Base-by-base conservation (phyloP, 2,113 vertebrate species). In the Octodon degus region DNA sequence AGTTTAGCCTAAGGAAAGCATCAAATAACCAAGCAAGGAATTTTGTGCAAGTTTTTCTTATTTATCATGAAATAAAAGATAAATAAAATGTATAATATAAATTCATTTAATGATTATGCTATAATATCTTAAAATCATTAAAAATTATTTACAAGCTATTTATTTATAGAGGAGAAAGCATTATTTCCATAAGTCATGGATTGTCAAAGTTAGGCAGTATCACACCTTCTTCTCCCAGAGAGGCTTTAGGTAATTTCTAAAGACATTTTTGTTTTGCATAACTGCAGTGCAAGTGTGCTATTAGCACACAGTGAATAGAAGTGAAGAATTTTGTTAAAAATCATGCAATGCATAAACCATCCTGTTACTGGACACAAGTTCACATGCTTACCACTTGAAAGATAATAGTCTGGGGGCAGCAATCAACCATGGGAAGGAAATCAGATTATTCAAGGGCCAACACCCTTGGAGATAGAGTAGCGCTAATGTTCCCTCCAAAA, bases 41-140 rank as follows among this genome's bases (percentile, higher is more conserved):
- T 89, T 89, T 68, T 86, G 84, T 86, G 37, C 19, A 76, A 60
- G 2, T 68, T 17, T 96, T 96, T 89, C 72, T 94, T 89, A 81
- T 86, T 74, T 88, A 70, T 77, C 40, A 70, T 37, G 47, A 89
- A 91, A 82, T 25, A 62, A 86, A 92, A 92, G 30, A 53, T 79
- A 25, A 82, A 84, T 2, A 90, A 90, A 93, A 93, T 95, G 27
- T 32, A 37, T 88, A 65, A 87, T 43, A 30, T 58, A 55, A 63
- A 79, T 58, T 94, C 10, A 50, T 67, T 83, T 32, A 87, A 50
- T 67, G 63, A 19, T 68, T 47, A 11, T 65, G 22, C 91, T 63
- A 1, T 90, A 67, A 68, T 91, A 81, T 91, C 50, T 63, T 68
- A 74, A 96, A 85, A 62, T 67, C 9, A 80, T 74, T 80, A 62